A percentile compares a stretch with the other conserved stretches of the same genome.
Conservation (phyloP, 2,113 vertebrate species). For the Speoplatyrhinus poulsoni region DNA sequence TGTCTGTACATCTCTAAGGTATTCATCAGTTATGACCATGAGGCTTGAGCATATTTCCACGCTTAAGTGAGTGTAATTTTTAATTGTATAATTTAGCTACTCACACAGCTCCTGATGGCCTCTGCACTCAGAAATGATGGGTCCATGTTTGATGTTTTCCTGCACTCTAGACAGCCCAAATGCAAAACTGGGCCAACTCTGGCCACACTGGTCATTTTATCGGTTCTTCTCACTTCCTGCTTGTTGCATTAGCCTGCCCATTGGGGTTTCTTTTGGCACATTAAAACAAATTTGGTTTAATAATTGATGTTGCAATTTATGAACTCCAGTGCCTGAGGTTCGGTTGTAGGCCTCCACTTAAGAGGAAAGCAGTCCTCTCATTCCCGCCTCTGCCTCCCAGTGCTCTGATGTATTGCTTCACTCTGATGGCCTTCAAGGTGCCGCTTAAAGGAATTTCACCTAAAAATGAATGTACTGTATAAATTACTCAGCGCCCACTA, state of each 20-base stretch:
- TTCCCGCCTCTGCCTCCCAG: conserved; percentile 39
- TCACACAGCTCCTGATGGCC: conserved; percentile 49
- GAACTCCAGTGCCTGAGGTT: conserved; percentile 68
- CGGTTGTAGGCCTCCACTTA: conserved; percentile 71
- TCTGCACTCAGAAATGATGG: conserved; percentile 45
- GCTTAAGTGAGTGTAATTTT: conserved; percentile 49
- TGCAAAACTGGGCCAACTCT: conserved; percentile 33
- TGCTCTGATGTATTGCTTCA: conserved; percentile 61
- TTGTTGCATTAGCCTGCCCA: conserved; percentile 69
- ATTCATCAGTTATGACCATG: conserved; percentile 47
- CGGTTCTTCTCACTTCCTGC: conserved; percentile 67
- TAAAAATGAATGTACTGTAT: neutral
- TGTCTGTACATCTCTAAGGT: conserved; percentile 9
- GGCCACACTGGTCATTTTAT: conserved; percentile 64
- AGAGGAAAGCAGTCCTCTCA: conserved; percentile 65
- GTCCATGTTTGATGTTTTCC: conserved; percentile 51
- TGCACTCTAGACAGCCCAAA: conserved; percentile 50
- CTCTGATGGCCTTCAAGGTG: conserved; percentile 57
- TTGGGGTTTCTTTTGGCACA: conserved; percentile 74
- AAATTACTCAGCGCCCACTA: neutral
- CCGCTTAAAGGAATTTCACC: conserved; percentile 24
- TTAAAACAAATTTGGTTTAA: conserved; percentile 77
- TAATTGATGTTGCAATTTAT: conserved; percentile 77
- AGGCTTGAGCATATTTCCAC: conserved; percentile 46
- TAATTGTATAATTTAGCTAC: conserved; percentile 57